Conservation (phyloP, 35 echinoderm and acorn worm species). For the Antedon bifida region DNA sequence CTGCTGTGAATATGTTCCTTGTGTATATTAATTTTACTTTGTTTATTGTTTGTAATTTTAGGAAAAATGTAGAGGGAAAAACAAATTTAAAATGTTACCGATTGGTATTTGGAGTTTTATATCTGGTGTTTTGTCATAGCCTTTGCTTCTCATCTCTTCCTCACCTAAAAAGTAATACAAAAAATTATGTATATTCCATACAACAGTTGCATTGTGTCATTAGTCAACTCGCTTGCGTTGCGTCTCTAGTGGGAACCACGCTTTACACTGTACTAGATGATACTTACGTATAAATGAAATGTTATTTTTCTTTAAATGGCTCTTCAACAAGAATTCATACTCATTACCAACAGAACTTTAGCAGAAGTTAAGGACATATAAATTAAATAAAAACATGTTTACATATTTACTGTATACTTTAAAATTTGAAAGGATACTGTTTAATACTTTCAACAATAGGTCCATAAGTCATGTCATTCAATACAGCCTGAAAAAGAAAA, state of each 20-base stretch:
- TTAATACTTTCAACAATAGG: constrained; percentile 91
- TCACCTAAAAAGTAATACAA: constrained; percentile 41
- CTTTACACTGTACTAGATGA: too few relatives aligned
- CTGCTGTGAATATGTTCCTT: too few relatives aligned
- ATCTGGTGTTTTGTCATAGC: constrained; percentile 98
- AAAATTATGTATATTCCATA: too few relatives aligned
- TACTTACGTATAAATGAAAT: constrained; percentile 45
- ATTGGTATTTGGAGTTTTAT: constrained; percentile 83
- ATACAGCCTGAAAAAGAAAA: constrained; percentile 36
- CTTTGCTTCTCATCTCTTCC: constrained; percentile 91
- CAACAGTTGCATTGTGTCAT: too few relatives aligned
- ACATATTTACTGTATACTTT: too few relatives aligned
- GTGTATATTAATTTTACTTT: too few relatives aligned
- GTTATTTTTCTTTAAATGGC: constrained; percentile 23
- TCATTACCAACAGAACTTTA: constrained; percentile 66
- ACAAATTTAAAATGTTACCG: constrained; percentile 36
- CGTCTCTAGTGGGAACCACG: too few relatives aligned
- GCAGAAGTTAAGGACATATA: constrained; percentile 11
- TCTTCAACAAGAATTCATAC: constrained; percentile 45
- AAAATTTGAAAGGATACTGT: constrained; percentile 99
- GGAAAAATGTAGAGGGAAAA: too few relatives aligned
- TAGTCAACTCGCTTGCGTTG: too few relatives aligned
- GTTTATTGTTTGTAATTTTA: too few relatives aligned
- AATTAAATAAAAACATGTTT: neutral
- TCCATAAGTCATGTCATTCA: constrained; percentile 84